Evolutionary conservation across 1,140 invertebrate species (phyloP).

Genomic region (Chrysomallon squamiferum): DNA sequence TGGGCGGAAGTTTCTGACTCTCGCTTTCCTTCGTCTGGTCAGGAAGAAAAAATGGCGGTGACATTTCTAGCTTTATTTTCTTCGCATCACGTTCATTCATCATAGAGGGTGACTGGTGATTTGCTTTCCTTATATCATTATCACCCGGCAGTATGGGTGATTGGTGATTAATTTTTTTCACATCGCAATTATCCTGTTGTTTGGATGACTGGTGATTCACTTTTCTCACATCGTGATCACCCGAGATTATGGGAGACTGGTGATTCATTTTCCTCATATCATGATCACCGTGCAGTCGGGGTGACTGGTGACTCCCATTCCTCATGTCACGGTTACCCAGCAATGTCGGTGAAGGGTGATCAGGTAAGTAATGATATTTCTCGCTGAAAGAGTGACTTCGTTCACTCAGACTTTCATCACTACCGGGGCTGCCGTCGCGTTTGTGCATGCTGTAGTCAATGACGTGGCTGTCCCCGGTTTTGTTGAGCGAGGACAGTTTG

Average conservation of each 20-base stretch:
- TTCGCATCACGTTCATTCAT: not conserved
- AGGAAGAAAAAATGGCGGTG: not conserved
- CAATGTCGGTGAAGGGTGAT: too few species aligned
- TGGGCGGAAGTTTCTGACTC: too few species aligned
- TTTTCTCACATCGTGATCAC: too few species aligned
- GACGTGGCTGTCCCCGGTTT: slow-evolving; percentile 36
- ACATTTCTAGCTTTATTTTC: not conserved
- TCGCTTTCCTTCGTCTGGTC: not conserved
- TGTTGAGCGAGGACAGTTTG: too few species aligned
- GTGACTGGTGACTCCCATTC: too few species aligned
- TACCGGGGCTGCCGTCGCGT: slow-evolving; percentile 75
- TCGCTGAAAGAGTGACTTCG: not conserved
- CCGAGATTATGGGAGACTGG: too few species aligned
- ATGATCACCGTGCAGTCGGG: too few species aligned
- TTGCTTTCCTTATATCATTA: not conserved
- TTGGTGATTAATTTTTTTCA: not conserved
- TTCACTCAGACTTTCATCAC: slow-evolving; percentile 49
- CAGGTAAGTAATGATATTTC: too few species aligned
- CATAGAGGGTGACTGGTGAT: not conserved
- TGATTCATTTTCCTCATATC: too few species aligned
- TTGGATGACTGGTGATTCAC: too few species aligned
- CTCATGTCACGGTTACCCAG: too few species aligned
- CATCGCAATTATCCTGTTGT: not conserved
- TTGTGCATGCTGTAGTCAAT: slow-evolving; percentile 70
- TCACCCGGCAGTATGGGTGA: too few species aligned